A percentile compares a stretch with the other conserved stretches of the same genome.
These are phyloP conservation scores for Athene noctua DNA, from an alignment of 2,113 vertebrate genomes.

Conservation along the genomic window DNA sequence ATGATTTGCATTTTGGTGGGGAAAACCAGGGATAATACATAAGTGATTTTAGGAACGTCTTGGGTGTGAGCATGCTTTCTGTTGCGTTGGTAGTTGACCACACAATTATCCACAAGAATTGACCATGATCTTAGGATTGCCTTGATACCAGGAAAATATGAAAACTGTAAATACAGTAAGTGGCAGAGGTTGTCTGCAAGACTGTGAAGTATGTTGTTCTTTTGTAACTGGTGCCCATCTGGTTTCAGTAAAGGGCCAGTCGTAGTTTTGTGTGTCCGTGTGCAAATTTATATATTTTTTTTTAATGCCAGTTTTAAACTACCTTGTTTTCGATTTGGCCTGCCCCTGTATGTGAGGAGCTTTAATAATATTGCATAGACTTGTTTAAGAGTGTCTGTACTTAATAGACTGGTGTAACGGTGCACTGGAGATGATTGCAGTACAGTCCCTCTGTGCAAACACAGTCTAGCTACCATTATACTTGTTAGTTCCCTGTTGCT, in stretches of 20 bases:
- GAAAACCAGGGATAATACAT: neutral
- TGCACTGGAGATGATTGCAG: neutral
- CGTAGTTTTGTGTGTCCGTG: neutral
- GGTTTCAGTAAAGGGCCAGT: neutral
- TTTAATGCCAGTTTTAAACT: neutral
- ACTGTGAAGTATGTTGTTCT: neutral
- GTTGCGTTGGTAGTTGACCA: neutral
- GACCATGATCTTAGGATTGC: neutral
- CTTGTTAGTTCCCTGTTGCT: neutral
- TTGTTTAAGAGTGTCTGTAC: neutral
- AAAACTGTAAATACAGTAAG: neutral
- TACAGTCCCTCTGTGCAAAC: neutral
- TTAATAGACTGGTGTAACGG: rapidly evolving
- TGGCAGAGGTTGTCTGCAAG: neutral
- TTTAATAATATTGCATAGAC: neutral
- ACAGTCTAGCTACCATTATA: neutral
- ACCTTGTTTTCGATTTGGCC: neutral
- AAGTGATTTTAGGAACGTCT: neutral
- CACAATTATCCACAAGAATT: neutral
- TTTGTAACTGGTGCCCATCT: neutral
- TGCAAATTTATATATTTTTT: rapidly evolving
- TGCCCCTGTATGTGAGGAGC: neutral
- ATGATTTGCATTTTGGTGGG: neutral
- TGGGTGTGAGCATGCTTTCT: neutral
- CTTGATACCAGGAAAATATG: neutral